These are phyloP conservation scores for Plebejus argus DNA, from an alignment of 2,888 invertebrate species.

Conservation along the genomic window DNA sequence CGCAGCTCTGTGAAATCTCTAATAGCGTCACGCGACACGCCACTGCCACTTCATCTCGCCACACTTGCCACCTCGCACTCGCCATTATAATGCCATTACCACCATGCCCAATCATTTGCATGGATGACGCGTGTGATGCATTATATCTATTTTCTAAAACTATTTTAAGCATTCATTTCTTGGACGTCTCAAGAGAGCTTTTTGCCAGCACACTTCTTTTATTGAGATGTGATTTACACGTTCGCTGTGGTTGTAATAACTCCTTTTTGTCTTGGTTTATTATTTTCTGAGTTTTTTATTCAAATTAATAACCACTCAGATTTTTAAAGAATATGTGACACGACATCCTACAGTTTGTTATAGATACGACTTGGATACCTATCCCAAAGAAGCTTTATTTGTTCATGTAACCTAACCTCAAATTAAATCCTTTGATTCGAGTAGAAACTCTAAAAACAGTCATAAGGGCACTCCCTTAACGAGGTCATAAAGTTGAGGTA, in stretches of 20 bases:
- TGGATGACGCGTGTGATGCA: constrained; percentile 37
- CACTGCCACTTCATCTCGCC: constrained; percentile 21
- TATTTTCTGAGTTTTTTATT: background rate
- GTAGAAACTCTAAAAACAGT: background rate
- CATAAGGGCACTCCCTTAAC: background rate
- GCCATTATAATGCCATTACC: constrained; percentile 46
- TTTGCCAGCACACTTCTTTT: constrained; percentile 3
- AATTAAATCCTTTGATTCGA: background rate
- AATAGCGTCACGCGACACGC: constrained; percentile 37
- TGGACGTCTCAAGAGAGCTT: background rate
- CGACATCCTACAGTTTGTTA: background rate
- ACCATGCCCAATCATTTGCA: constrained; percentile 39
- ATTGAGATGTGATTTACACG: background rate
- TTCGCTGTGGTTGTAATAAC: background rate
- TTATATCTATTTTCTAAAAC: constrained; percentile 16
- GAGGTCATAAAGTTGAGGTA: background rate
- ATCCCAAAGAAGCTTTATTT: background rate
- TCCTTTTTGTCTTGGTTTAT: background rate
- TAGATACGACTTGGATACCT: background rate
- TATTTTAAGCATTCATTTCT: constrained; percentile 9
- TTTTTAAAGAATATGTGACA: background rate
- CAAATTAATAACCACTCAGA: background rate
- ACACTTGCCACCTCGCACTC: constrained; percentile 29
- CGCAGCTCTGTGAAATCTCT: constrained; percentile 47
- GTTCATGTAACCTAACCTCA: background rate